These are phyloP conservation scores for Paguma larvata DNA, from an alignment of 2,797 vertebrate genomes.

Conservation along the genomic window DNA sequence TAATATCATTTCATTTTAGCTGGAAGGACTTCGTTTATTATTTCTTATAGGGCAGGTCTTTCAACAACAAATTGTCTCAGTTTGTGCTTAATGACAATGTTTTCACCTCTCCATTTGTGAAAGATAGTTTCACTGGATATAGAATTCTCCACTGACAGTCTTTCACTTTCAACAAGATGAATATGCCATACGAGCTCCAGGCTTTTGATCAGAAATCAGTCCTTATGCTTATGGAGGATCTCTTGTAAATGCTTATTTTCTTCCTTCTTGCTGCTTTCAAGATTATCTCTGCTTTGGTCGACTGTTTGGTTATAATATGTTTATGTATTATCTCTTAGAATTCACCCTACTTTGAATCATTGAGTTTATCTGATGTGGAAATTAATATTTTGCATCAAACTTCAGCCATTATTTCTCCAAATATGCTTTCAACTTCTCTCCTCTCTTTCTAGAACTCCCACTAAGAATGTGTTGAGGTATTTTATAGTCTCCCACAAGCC, in stretches of 20 bases:
- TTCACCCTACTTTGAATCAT: not conserved
- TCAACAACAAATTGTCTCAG: not conserved
- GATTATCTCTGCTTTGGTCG: not conserved
- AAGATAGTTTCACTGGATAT: not conserved
- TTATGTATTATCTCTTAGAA: not conserved
- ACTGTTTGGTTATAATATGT: not conserved
- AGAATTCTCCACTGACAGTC: not conserved
- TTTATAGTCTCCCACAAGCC: not conserved
- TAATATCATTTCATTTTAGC: not conserved
- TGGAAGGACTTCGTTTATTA: not conserved
- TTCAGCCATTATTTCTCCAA: conserved; percentile 10
- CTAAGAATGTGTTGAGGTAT: not conserved
- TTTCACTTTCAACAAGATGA: not conserved
- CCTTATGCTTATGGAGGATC: not conserved
- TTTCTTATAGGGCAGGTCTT: not conserved
- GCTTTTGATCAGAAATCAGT: not conserved
- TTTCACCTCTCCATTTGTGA: not conserved
- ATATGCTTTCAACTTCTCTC: not conserved
- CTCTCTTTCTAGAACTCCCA: not conserved
- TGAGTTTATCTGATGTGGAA: not conserved
- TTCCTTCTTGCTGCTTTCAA: not conserved
- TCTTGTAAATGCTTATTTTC: not conserved
- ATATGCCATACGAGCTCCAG: not conserved
- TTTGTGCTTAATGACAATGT: not conserved
- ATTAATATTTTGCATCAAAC: not conserved